These are phyloP conservation scores for Cisticola juncidis DNA, from an alignment of 2,113 vertebrate species.

Conservation along the genomic window DNA sequence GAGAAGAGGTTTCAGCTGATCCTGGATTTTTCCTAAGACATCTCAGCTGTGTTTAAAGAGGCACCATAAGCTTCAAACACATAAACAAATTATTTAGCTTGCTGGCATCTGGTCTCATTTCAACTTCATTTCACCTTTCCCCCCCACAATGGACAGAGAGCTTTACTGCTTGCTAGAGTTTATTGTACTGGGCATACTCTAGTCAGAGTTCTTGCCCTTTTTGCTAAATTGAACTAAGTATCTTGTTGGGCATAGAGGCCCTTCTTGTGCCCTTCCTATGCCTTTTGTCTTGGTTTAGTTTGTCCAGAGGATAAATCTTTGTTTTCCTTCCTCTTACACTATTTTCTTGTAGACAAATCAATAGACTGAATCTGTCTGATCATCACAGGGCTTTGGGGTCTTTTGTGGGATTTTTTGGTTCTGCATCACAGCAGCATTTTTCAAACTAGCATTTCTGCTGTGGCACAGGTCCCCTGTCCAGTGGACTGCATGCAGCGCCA, in stretches of 20 bases:
- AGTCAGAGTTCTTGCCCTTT: background rate
- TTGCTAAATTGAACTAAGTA: background rate
- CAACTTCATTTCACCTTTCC: background rate
- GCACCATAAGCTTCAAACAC: background rate
- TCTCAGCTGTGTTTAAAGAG: slow-evolving; percentile 7
- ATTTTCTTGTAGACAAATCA: background rate
- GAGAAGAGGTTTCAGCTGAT: background rate
- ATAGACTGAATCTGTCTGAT: background rate
- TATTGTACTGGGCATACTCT: background rate
- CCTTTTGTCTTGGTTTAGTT: background rate
- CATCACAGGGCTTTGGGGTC: background rate
- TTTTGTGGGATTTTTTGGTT: background rate
- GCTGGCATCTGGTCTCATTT: background rate
- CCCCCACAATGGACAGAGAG: background rate
- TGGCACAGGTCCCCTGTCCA: background rate
- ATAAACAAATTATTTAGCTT: background rate
- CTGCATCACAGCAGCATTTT: background rate
- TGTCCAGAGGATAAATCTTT: background rate
- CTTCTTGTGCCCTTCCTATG: background rate
- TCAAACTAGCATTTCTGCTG: background rate
- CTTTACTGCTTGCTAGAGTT: background rate
- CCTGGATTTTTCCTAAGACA: background rate
- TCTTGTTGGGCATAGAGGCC: background rate
- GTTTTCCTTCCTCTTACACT: background rate
- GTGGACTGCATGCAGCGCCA: background rate